Percentiles rank a stretch among this genome's conserved stretches.
phyloP scores from a whole-genome alignment of 2,888 invertebrate genomes.

The Drosophila affinis region DNA sequence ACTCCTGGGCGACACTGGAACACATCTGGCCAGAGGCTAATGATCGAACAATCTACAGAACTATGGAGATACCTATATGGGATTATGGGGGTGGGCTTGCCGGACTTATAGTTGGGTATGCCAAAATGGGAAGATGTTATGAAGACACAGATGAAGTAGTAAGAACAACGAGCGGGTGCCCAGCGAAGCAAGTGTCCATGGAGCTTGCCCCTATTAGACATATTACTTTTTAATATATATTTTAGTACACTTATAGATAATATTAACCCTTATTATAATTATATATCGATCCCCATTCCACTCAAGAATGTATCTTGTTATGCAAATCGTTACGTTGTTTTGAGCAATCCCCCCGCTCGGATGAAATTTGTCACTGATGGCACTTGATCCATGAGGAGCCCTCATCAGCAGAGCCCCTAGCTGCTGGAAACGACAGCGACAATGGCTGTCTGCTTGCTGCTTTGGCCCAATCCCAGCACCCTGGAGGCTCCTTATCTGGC shows the following conservation, averaged over 20 bases:
- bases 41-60: conserved; percentile 25
- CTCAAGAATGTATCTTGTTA: not conserved
- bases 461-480: not conserved
- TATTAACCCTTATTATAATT: not conserved
- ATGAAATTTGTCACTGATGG: conserved; percentile 29
- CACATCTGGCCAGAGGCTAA: conserved; percentile 42
- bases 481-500: conserved; percentile 42
- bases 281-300: no score
- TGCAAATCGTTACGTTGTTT: conserved; percentile 23
- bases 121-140: not conserved
- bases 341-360: not conserved
- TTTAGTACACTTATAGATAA: no score
- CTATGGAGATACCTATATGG: not conserved
- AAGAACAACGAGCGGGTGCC: no score
- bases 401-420: conserved; percentile 9
- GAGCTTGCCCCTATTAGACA: no score
- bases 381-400: conserved; percentile 35
- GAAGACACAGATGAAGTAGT: no score
- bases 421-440: conserved; percentile 20
- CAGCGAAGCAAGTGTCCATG: no score
- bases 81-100: not conserved
- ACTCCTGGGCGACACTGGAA: conserved; percentile 32
- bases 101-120: not conserved
- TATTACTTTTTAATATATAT: no score
- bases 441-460: conserved; percentile 1